Conservation (phyloP, 2,113 vertebrate genomes). For the Apaloderma vittatum region DNA sequence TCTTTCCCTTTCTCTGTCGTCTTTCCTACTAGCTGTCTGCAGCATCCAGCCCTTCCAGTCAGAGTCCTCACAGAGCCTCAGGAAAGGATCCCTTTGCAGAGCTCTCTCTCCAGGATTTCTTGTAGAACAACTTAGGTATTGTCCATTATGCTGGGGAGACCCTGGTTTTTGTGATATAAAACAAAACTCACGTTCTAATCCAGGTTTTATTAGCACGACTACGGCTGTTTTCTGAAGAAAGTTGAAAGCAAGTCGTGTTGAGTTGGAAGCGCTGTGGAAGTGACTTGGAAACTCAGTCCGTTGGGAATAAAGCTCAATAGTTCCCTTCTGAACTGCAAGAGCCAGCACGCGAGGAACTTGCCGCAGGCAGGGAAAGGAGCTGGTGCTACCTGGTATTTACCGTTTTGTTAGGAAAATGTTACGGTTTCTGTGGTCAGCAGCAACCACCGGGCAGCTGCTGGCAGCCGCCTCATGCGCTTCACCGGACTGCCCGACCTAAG, state of each 20-base stretch:
- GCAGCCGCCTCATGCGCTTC: accelerated
- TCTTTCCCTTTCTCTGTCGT: constrained; percentile 87
- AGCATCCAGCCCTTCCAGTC: constrained; percentile 99
- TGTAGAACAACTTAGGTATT: constrained; percentile 99
- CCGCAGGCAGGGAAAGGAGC: not conserved
- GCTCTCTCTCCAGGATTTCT: constrained; percentile 99
- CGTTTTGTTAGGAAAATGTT: not conserved
- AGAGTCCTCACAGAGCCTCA: constrained; percentile 98
- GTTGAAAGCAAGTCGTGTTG: not conserved
- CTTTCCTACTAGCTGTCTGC: constrained; percentile 94
- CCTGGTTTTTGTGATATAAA: constrained; percentile 43
- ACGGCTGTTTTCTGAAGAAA: not conserved
- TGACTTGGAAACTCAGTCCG: not conserved
- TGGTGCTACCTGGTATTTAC: not conserved
- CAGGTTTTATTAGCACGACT: not conserved
- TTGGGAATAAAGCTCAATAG: not conserved
- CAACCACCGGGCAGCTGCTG: not conserved
- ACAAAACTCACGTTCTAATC: not conserved
- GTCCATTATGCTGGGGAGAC: constrained; percentile 79
- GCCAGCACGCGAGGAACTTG: not conserved
- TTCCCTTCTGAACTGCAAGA: not conserved
- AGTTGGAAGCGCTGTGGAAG: constrained; percentile 61
- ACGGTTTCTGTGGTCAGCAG: accelerated
- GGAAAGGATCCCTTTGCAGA: constrained; percentile 99
- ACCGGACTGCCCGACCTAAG: accelerated